A percentile compares a stretch with the other conserved stretches of the same genome.
Conservation (phyloP, 2,113 vertebrate genomes). For the Siniperca chuatsi region DNA sequence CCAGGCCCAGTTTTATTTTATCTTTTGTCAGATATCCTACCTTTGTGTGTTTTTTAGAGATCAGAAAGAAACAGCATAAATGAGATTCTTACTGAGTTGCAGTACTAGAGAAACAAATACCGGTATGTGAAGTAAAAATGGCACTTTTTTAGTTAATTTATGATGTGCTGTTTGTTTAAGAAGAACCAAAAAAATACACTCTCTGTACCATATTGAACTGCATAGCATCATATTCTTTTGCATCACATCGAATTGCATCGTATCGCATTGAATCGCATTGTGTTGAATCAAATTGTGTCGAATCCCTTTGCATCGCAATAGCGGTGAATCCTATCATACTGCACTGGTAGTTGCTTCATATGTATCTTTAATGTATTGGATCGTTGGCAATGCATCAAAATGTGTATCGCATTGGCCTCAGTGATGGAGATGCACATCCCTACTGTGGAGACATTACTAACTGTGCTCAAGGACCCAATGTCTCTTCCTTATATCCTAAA, state of each 20-base stretch:
- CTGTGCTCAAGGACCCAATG: conserved; percentile 33
- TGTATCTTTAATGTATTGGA: neutral
- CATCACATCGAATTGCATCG: too few species aligned
- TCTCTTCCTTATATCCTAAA: conserved; percentile 54
- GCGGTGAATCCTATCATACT: neutral
- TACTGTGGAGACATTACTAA: conserved; percentile 10
- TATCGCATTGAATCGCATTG: too few species aligned
- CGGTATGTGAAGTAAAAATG: neutral
- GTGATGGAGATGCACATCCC: neutral
- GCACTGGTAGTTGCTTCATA: neutral
- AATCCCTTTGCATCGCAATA: neutral
- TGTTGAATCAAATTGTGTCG: too few species aligned
- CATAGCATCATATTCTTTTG: neutral
- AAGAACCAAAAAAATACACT: neutral
- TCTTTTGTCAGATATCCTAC: too few species aligned
- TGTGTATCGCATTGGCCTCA: neutral
- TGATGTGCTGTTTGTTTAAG: neutral
- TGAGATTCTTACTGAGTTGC: neutral
- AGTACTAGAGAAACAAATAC: neutral
- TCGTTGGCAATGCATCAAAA: neutral
- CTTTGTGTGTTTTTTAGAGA: too few species aligned
- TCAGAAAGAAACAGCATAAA: too few species aligned
- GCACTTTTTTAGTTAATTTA: neutral
- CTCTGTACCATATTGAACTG: neutral
- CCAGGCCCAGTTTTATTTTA: too few species aligned